These are phyloP conservation scores for Maccullochella peelii DNA, from an alignment of 2,113 vertebrate species.

Conservation along the genomic window DNA sequence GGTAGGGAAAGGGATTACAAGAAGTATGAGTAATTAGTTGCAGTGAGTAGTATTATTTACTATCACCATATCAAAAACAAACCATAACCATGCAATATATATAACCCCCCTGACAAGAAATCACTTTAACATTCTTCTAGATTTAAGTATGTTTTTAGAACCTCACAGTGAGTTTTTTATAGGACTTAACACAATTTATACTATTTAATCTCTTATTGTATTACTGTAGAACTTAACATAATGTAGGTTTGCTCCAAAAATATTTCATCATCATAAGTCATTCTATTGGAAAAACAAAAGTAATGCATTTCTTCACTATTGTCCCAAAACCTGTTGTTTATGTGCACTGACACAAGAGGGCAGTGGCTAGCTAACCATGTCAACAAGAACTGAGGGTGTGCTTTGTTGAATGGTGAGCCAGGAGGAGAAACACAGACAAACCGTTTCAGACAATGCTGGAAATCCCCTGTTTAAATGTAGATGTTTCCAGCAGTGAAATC, in stretches of 20 bases:
- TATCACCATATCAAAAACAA: neutral
- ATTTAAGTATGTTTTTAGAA: neutral
- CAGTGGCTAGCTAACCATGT: slow-evolving; percentile 32
- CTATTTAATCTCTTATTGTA: neutral
- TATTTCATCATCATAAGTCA: no score
- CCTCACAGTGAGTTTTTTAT: neutral
- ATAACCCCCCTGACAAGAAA: neutral
- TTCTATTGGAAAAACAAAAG: neutral
- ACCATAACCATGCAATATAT: neutral
- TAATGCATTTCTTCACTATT: neutral
- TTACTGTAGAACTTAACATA: neutral
- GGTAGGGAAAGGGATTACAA: neutral
- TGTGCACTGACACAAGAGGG: slow-evolving; percentile 55
- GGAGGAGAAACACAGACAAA: neutral
- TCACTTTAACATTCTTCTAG: neutral
- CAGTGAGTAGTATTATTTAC: neutral
- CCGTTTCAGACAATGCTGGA: neutral
- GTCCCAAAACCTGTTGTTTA: slow-evolving; percentile 10
- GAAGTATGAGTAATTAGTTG: neutral
- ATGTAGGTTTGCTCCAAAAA: no score
- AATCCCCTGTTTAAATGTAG: neutral
- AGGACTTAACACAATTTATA: neutral
- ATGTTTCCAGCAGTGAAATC: neutral
- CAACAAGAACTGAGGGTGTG: neutral
- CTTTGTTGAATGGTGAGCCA: neutral